Conservation (phyloP, 2,113 vertebrate species). For the Grammomys surdaster region DNA sequence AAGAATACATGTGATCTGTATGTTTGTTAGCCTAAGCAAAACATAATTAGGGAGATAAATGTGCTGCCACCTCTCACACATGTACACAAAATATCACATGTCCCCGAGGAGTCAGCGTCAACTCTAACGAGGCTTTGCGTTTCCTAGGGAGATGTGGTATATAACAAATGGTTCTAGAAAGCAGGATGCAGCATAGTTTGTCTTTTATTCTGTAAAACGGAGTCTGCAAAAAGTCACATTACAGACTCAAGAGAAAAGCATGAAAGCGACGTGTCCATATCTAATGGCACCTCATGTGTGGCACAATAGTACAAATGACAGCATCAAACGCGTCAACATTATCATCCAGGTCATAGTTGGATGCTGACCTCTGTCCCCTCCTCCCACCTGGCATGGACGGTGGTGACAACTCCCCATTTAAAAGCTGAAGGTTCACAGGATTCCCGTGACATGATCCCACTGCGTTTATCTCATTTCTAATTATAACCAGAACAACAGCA, state of each 20-base stretch:
- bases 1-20: conserved; percentile 23
- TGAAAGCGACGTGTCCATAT: neutral
- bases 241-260: neutral
- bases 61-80: conserved; percentile 13
- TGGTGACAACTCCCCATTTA: neutral
- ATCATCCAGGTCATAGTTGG: neutral
- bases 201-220: conserved; percentile 52
- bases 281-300: neutral
- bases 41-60: conserved; percentile 57
- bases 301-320: too few relatives aligned
- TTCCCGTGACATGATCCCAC: neutral
- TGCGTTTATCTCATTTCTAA: neutral
- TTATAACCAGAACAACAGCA: neutral
- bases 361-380: neutral
- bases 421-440: neutral
- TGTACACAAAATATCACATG: neutral
- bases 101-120: conserved; percentile 3
- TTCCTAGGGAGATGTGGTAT: neutral
- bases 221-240: neutral
- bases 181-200: neutral
- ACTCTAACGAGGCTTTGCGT: neutral
- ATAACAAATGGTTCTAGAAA: neutral
- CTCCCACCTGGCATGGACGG: neutral
- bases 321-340: neutral
- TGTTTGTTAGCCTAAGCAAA: conserved; percentile 53